Conservation (phyloP, 2,888 invertebrate genomes). For the Drosophila pseudotalamancana region DNA sequence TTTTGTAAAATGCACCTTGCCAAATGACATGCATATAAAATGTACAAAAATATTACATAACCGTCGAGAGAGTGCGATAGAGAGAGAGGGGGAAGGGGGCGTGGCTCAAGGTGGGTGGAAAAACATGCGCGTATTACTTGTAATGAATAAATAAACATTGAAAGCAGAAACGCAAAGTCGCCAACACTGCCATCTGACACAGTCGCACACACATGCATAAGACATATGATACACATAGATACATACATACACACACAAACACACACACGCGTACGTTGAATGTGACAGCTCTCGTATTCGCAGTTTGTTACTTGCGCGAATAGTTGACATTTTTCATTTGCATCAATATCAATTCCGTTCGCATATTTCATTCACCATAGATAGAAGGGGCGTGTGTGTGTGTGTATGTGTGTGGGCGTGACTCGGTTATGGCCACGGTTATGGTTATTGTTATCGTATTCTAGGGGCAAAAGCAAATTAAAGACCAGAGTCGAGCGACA, state of each 20-base stretch:
- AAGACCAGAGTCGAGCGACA: conserved; percentile 41
- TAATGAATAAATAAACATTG: conserved; percentile 74
- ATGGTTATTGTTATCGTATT: conserved; percentile 60
- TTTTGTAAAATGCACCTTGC: conserved; percentile 66
- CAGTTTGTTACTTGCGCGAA: conserved; percentile 46
- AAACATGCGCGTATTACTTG: conserved; percentile 65
- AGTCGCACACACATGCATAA: background rate
- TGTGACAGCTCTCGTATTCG: conserved; percentile 8
- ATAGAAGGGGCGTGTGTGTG: background rate
- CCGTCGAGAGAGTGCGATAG: background rate
- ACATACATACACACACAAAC: background rate
- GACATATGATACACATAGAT: background rate
- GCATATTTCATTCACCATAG: conserved; percentile 49
- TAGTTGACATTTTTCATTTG: conserved; percentile 79
- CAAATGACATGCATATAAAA: conserved; percentile 74
- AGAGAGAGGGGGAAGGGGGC: background rate
- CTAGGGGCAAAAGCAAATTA: conserved; percentile 49
- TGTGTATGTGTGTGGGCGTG: background rate
- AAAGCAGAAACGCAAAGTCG: conserved; percentile 23
- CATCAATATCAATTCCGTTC: conserved; percentile 71
- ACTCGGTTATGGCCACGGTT: conserved; percentile 36
- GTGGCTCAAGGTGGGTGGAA: conserved; percentile 4
- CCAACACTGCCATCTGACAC: background rate
- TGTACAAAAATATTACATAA: conserved; percentile 68
- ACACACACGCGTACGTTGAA: background rate